Evolutionary conservation across 2,113 vertebrate genomes (phyloP).

Genomic region (Grus americana): DNA sequence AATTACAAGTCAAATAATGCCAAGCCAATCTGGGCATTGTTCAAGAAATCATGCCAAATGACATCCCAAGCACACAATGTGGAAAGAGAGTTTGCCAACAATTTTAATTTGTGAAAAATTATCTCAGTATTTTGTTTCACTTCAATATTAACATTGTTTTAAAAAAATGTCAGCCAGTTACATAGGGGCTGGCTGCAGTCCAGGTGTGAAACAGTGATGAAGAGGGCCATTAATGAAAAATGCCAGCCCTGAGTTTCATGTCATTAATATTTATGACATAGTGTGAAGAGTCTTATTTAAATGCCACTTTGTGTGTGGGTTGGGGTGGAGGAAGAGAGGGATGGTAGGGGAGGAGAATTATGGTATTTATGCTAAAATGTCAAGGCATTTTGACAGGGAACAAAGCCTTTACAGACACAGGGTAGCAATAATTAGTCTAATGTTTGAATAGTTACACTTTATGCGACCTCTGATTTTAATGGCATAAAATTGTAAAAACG

Average conservation of each 20-base stretch:
- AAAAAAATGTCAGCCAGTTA: background rate
- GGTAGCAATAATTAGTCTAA: slow-evolving; percentile 19
- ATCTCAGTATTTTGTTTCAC: slow-evolving; percentile 6
- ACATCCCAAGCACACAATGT: background rate
- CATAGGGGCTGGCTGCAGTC: background rate
- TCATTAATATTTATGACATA: slow-evolving; percentile 52
- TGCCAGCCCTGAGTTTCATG: background rate
- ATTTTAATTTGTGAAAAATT: slow-evolving; percentile 10
- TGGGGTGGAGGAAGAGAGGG: background rate
- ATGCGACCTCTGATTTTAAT: slow-evolving; percentile 10
- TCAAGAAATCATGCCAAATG: background rate
- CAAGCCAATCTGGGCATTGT: background rate
- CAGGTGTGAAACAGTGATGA: slow-evolving; percentile 4
- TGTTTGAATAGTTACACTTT: slow-evolving; percentile 18
- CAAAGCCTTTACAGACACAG: background rate
- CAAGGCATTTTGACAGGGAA: background rate
- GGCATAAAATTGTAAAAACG: background rate
- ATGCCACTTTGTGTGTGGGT: background rate
- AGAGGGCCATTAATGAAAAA: slow-evolving; percentile 51
- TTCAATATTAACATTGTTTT: background rate
- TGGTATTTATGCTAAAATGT: background rate
- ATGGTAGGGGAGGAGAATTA: background rate
- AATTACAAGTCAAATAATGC: background rate
- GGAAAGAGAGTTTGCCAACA: background rate
- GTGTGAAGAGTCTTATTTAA: slow-evolving; percentile 26